phyloP scores from a whole-genome alignment of 2,113 vertebrate genomes.

The Lycaon pictus region DNA sequence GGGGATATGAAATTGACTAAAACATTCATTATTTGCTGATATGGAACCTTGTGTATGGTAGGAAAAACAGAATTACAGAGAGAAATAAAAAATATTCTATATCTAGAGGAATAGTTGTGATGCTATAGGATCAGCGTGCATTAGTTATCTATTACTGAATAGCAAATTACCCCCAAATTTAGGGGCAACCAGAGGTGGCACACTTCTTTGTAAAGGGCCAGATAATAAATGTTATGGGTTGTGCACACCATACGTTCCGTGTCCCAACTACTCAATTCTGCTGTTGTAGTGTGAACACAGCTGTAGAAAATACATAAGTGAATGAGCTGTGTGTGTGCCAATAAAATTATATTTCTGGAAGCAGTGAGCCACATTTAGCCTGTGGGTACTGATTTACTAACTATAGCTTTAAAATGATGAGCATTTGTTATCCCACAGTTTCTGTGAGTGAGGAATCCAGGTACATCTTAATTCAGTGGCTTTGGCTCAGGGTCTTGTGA shows the following conservation, averaged over 20 bases:
- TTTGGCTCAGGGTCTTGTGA: neutral
- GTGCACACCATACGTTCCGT: neutral
- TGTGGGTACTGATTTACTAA: neutral
- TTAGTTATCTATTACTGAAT: neutral
- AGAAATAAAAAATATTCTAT: neutral
- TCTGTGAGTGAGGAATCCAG: neutral
- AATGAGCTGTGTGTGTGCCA: neutral
- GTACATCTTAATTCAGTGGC: neutral
- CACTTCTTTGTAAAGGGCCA: neutral
- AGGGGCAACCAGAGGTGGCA: neutral
- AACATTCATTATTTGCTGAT: neutral
- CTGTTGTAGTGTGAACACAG: too few species aligned
- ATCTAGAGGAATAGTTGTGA: neutral
- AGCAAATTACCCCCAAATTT: neutral
- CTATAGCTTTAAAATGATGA: neutral
- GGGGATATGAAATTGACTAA: neutral
- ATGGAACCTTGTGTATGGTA: neutral
- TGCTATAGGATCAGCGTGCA: neutral
- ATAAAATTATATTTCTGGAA: neutral
- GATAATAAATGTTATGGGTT: neutral
- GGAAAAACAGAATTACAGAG: neutral
- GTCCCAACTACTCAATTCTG: neutral
- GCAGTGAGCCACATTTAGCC: neutral
- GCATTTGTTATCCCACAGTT: neutral
- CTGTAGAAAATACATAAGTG: neutral